Evolutionary conservation across 2,797 vertebrate species (phyloP), one percentile per base, ranked within the genome.

Genomic region (Eidolon dupreanum): DNA sequence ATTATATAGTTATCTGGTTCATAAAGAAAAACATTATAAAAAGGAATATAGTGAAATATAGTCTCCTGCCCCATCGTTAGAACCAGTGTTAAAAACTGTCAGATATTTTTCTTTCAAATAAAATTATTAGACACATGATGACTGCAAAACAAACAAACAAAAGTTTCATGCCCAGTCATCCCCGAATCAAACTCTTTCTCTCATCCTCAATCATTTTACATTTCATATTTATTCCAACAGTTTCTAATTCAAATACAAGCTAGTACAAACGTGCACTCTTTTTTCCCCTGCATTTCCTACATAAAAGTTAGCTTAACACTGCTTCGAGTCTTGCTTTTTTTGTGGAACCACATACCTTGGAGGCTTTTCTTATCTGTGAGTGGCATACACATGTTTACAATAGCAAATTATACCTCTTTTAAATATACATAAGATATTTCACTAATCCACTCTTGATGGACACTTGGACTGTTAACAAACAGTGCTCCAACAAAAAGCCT

Each of bases 21-120:
- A 8, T 81, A 68, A 92, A 89, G 94, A 16, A 57, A 36, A 88
- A 49, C 8, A 26, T 22, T n/a, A 63, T 10, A 66, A 19, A 77
- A 66, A 90, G 28, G 19, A 51, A 84, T 17, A 49, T 51, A 71
- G 6, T 43, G 9, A 43, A 53, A 87, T 49, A 49, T 49, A 38
- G 2, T 53, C 22, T 65, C 38, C 16, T 38, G 33, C 22, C 2
- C 41, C 33, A 28, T 70, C 4, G 0, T 74, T 77, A 75, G 49
- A 86, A 65, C 57, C 41, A 75, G 22, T 92, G 79, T 81, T 92
- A 68, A 90, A 97, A 96, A 53, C 24, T 49, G 22, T 55, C 17
- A 65, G 53, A 43, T 57, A 93, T 31, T 94, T 90, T 53, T 86
- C 41, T 96, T 93, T 93, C 88, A 82, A 68, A 93, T 95, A 93